Evolutionary conservation across 2,888 invertebrate genomes (phyloP), one percentile per base, ranked within the genome.

Genomic region (Caenorhabditis becei): DNA sequence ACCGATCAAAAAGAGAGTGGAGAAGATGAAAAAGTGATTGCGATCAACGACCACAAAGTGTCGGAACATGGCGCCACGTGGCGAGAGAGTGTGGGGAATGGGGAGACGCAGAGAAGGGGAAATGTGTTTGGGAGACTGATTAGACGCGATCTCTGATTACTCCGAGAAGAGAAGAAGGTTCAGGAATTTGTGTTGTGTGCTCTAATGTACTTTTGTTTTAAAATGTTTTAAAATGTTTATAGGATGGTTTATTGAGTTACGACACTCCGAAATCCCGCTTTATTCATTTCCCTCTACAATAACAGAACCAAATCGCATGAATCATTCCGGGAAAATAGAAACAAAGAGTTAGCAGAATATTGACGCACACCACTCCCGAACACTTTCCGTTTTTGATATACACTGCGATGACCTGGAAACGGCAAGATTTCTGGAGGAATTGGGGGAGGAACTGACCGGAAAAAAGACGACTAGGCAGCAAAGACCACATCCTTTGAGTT

Each of bases 11-110:
- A 72, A 63, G 72, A 63, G 26, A 62, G n/a, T 10, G 32, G 5
- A 32, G 5, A 32, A 32, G 10, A 7, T 32, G 32, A 32, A 32
- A 10, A 32, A 10, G 10, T 24, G 54, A 18, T 10, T 41, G 32
- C 61, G 75, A 75, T 67, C 66, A 67, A 67, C 61, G 62, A 75
- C 67, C 66, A 75, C 53, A 75, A 75, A 37, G 61, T 67, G 54
- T 59, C 61, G 41, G 41, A 41, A 41, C 41, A 37, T 37, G 53
- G 65, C 14, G 59, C 49, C 69, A 59, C 49, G 59, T 69, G 69
- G 54, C 26, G 26, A 54, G 28, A 54, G n/a, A 54, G 54, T 28
- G 28, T 28, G 14, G 10, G 16, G n/a, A 54, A n/a, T 14, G 26
- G 54, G 54, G 26, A 53, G 14, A 16, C 2, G 23, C 16, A 37